Evolutionary conservation across 2,113 vertebrate genomes (phyloP), one percentile per base, ranked within the genome.

Genomic region (Percina caprodes): DNA sequence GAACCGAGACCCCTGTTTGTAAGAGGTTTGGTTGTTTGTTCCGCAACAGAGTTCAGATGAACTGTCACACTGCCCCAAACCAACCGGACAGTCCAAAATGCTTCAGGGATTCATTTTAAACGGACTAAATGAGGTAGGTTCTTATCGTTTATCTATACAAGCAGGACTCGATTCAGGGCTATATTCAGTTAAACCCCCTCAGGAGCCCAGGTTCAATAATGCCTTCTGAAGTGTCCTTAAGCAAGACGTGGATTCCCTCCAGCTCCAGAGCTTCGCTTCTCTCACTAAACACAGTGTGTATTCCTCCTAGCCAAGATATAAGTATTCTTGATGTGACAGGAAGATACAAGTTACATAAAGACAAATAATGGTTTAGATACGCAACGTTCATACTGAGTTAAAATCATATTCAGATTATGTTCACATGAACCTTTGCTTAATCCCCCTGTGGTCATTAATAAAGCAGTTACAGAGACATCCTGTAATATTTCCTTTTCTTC

Each of bases 391-490:
- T 1, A 39, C 23, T 33, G 19, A 68, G 39, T 54, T 56, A 6
- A 52, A 61, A 60, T 69, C 55, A n/a, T 65, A 19, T 63, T 35
- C 48, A 30, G 26, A 35, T 76, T 42, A 21, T 2, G 21, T 69
- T 61, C 23, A 52, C 60, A 66, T 52, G 30, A 75, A 45, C 52
- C 52, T 39, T 78, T 30, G 3, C 48, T 33, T 5, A 63, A 62
- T 54, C 52, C 76, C 61, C 71, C 42, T 7, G 69, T n/a, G n/a
- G 69, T 30, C 71, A 42, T 79, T 60, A 76, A 86, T 86, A 79
- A 79, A 84, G 24, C 70, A 80, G 35, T 42, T 73, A 60, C 39
- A 63, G 14, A 48, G 69, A 80, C 58, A 59, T n/a, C n/a, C n/a
- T n/a, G n/a, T 62, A 83, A 21, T 54, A 45, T 65, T 72, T 73